Evolutionary conservation across 2,113 vertebrate species (phyloP), one percentile per base, ranked within the genome.

Genomic region (Hemicordylus capensis): DNA sequence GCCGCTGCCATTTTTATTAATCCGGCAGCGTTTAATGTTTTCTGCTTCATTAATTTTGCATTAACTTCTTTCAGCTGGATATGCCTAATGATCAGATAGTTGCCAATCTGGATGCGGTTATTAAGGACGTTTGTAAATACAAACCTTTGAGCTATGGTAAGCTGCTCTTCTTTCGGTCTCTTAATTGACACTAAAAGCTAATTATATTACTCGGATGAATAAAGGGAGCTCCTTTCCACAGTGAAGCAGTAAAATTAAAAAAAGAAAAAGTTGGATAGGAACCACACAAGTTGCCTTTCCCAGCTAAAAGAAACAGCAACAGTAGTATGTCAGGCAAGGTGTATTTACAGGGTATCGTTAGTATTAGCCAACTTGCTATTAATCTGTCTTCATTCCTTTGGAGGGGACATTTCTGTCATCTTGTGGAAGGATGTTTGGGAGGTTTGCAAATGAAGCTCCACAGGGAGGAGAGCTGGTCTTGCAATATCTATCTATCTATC

Each of bases 71-170:
- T 67, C 95, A 99, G 98, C 95, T 99, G 91, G 95, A 98, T 94
- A 98, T 99, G 98, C 93, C 97, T 15, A 91, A 76, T 86, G 96
- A 99, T 56, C 95, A 98, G 54, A 97, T 99, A 90, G 7, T 95
- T 17, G 95, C 94, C 82, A 99, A 99, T 92, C 93, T 99, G 1
- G 92, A 96, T 85, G 24, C 95, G 0, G 2, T 99, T 81, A 83
- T 98, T 85, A 70, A 84, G 0, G 98, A 99, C 5, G 97, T 98
- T 34, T 98, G 96, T 91, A 97, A 92, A 0, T 96, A 97, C 85
- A 97, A 96, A 89, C 97, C 98, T 0, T 83, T 95, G 1, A 78
- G 87, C 70, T 92, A 93, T 0, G 98, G 98, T 99, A 93, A 83
- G 97, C 81, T 48, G 3, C 69, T 17, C 37, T 0, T 39, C 63